Percentiles rank a stretch among this genome's conserved stretches.
phyloP scores from a whole-genome alignment of 2,888 invertebrate species.

The Alentia gelatinosa region DNA sequence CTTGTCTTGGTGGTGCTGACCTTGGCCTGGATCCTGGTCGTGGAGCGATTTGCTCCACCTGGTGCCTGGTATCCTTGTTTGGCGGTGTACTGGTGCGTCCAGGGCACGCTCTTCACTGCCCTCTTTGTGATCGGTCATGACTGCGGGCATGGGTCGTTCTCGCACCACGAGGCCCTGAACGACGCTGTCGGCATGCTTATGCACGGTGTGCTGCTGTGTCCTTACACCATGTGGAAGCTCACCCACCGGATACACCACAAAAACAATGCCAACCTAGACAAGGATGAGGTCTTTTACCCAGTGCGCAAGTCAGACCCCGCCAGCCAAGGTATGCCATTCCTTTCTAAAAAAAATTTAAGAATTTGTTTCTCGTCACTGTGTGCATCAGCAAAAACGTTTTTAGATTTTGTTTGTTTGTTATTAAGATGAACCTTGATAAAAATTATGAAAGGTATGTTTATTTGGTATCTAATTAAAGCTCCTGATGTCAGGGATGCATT shows the following conservation, averaged over 20 bases:
- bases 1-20: constrained; percentile 65
- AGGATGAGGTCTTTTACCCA: constrained; percentile 78
- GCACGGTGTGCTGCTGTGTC: constrained; percentile 74
- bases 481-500: too few species aligned
- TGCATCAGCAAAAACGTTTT: too few species aligned
- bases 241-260: constrained; percentile 77
- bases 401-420: too few species aligned
- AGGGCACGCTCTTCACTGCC: constrained; percentile 76
- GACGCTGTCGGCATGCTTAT: constrained; percentile 72
- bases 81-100: constrained; percentile 71
- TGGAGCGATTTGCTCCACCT: constrained; percentile 58
- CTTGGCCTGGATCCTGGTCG: constrained; percentile 59
- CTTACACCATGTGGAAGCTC: constrained; percentile 78
- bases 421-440: too few species aligned
- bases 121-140: constrained; percentile 76
- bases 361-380: too few species aligned
- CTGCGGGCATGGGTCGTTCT: constrained; percentile 77
- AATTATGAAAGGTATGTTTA: too few species aligned
- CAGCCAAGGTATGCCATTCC: neutral
- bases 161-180: constrained; percentile 70
- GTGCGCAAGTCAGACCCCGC: constrained; percentile 64
- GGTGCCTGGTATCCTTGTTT: constrained; percentile 50
- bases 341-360: too few species aligned
- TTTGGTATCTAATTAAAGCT: too few species aligned
- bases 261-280: constrained; percentile 77